Base-by-base conservation (phyloP, 2,113 vertebrate species). In the Mormyrus lacerda region DNA sequence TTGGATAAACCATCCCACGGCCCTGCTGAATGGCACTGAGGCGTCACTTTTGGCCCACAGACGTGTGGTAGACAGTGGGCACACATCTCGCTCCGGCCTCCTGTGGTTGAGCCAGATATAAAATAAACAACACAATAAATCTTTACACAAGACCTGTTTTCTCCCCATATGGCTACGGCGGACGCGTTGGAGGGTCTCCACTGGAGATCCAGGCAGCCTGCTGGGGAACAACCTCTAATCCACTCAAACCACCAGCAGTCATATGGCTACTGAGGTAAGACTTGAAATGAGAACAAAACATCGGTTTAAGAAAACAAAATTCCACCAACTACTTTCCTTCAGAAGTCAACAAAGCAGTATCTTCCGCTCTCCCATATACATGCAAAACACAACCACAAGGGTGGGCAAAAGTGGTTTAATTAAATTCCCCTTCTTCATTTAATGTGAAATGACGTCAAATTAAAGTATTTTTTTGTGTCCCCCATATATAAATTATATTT, bases 401-500 rank as follows among this genome's bases (percentile, higher is more conserved):
- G 91, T 85, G 58, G 84, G 85, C 89, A 39, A 58, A 91, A 88
- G 88, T 92, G 51, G 88, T 90, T 91, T 90, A 89, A 92, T 93
- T 89, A 90, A 92, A 91, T 91, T 53, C 90, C 39, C 89, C 90
- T 89, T 50, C 90, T 89, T 87, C 35, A 51, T 88, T 91, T 44
- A 55, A 88, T 69, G 92, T 91, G 48, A 93, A 93, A 61, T 88
- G 73, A n/a, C 87, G 4, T 76, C 86, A 90, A 90, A 91, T 91
- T 88, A 92, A 91, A 92, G 90, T 83, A 88, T 88, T 86, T 31
- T 58, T 85, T 27, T 42, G 27, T 87, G n/a, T 88, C 87, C 48
- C 19, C 87, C 91, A 90, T 44, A 89, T 85, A 45, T 90, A 90
- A 90, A 58, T 93, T 93, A 91, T 93, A 91, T 93, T 94, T 95